Percentiles rank a stretch among this genome's conserved stretches.
These are phyloP conservation scores for Amorpha juglandis DNA, from an alignment of 2,888 invertebrate species.

Conservation along the genomic window DNA sequence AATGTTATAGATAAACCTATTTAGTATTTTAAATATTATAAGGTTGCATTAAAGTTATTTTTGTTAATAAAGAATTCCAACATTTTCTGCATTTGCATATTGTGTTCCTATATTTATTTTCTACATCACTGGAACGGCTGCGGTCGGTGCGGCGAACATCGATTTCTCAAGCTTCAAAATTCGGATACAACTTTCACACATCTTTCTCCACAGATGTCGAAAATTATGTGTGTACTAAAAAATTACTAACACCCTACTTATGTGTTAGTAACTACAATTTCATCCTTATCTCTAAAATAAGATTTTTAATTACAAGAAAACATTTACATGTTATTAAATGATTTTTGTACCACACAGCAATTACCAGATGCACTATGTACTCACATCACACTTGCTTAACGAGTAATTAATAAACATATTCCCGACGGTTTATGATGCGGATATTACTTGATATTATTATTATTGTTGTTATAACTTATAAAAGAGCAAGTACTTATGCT, in stretches of 20 bases:
- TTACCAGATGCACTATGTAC: background rate
- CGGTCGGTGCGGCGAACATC: too few relatives aligned
- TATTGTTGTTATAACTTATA: background rate
- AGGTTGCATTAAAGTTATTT: too few relatives aligned
- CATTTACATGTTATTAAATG: background rate
- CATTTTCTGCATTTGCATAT: too few relatives aligned
- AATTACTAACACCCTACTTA: too few relatives aligned
- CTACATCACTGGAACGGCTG: too few relatives aligned
- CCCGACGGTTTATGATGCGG: background rate
- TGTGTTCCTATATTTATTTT: too few relatives aligned
- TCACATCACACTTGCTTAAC: background rate
- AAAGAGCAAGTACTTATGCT: background rate
- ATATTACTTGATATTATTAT: background rate
- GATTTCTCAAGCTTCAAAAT: too few relatives aligned
- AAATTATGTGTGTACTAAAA: too few relatives aligned
- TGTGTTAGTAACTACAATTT: too few relatives aligned
- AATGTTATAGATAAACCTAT: background rate
- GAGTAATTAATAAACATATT: constrained; percentile 7
- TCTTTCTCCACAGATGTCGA: too few relatives aligned
- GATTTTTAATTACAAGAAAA: background rate
- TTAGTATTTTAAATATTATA: background rate
- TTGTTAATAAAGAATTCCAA: too few relatives aligned
- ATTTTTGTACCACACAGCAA: background rate
- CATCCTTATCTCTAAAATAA: background rate
- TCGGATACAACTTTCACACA: too few relatives aligned